Evolutionary conservation across 2,797 vertebrate genomes (phyloP).

Genomic region (Carcharodon carcharias): DNA sequence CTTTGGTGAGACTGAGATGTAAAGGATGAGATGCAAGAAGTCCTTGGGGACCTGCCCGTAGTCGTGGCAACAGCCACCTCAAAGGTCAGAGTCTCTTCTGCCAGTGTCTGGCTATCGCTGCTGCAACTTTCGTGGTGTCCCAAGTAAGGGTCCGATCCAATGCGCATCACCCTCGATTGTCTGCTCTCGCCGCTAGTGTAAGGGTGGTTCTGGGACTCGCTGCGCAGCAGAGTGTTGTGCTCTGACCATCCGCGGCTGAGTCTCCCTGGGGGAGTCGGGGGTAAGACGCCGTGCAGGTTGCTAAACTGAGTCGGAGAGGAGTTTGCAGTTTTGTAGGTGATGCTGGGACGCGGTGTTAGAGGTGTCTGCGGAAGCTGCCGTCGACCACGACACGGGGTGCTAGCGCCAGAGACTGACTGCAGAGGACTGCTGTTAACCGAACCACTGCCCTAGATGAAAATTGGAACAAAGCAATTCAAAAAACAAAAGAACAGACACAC

Average conservation of each 20-base stretch:
- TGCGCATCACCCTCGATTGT: slow-evolving; percentile 60
- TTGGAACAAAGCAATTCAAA: slow-evolving; percentile 79
- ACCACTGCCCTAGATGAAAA: slow-evolving; percentile 89
- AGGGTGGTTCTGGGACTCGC: slow-evolving; percentile 58
- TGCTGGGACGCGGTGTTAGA: slow-evolving; percentile 77
- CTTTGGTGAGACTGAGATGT: slow-evolving; percentile 73
- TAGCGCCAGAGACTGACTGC: slow-evolving; percentile 77
- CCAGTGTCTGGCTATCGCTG: slow-evolving; percentile 53
- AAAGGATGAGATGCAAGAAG: slow-evolving; percentile 67
- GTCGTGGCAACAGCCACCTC: slow-evolving; percentile 73
- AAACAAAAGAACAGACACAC: slow-evolving; percentile 44
- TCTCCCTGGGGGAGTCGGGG: slow-evolving; percentile 69
- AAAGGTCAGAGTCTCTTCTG: slow-evolving; percentile 74
- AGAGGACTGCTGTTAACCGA: slow-evolving; percentile 79
- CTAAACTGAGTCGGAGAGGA: slow-evolving; percentile 81
- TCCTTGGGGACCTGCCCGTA: slow-evolving; percentile 67
- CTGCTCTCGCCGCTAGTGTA: slow-evolving; percentile 46
- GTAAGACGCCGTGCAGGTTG: slow-evolving; percentile 52
- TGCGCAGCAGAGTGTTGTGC: slow-evolving; percentile 74
- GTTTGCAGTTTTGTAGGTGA: slow-evolving; percentile 90
- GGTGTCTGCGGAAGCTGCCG: slow-evolving; percentile 93
- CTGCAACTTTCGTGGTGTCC: slow-evolving; percentile 57
- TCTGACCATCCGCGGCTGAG: slow-evolving; percentile 84
- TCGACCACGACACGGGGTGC: slow-evolving; percentile 79
- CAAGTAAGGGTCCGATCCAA: slow-evolving; percentile 79